Conservation (phyloP, 2,888 invertebrate species). For the Galeopsomyia nigrocyanea region DNA sequence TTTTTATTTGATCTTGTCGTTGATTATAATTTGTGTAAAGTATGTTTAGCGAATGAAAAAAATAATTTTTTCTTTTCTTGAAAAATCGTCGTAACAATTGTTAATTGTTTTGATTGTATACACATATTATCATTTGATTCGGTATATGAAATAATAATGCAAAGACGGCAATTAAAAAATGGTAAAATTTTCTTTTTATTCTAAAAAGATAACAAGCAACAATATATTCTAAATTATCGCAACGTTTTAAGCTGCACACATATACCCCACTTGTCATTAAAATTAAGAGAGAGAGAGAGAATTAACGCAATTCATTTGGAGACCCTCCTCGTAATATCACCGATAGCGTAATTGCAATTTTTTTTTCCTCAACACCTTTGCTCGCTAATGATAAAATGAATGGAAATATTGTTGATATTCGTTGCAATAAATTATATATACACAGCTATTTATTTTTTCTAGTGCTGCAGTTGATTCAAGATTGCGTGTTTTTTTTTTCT, state of each 20-base stretch:
- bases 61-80: too few species aligned
- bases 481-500: too few species aligned
- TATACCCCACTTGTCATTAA: slow-evolving; percentile 41
- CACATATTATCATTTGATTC: not conserved
- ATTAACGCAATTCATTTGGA: slow-evolving; percentile 42
- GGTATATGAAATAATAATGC: slow-evolving; percentile 26
- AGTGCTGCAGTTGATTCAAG: slow-evolving; percentile 3
- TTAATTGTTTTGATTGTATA: too few species aligned
- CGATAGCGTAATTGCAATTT: slow-evolving; percentile 16
- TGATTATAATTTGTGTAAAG: too few species aligned
- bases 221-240: slow-evolving; percentile 54
- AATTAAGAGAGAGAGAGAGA: slow-evolving; percentile 28
- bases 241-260: slow-evolving; percentile 49
- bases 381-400: slow-evolving; percentile 8
- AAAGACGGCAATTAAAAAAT: slow-evolving; percentile 54
- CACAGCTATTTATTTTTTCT: not conserved
- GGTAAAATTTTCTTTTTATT: slow-evolving; percentile 60
- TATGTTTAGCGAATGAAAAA: too few species aligned
- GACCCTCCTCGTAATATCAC: slow-evolving; percentile 34
- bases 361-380: slow-evolving; percentile 8
- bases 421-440: slow-evolving; percentile 26
- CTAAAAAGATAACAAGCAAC: slow-evolving; percentile 62
- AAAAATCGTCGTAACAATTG: too few species aligned
- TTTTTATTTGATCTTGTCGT: too few species aligned
- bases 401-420: slow-evolving; percentile 15